phyloP scores from a whole-genome alignment of 2,888 invertebrate genomes.

The Andrena bicolor region DNA sequence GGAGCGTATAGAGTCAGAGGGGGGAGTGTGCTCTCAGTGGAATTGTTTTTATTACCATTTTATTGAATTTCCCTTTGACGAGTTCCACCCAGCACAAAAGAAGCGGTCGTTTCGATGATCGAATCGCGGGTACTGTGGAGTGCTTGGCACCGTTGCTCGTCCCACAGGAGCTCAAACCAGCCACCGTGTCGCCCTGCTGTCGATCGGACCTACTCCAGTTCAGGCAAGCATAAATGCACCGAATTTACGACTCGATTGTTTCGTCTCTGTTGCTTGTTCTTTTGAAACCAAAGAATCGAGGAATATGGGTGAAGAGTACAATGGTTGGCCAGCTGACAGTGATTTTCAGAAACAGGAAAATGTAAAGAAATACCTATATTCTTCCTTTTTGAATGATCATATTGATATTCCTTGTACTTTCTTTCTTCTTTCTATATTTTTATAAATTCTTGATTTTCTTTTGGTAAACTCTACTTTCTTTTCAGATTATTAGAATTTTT shows the following conservation, averaged over 20 bases:
- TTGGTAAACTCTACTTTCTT: too few relatives aligned
- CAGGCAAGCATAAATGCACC: not conserved
- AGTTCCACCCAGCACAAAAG: conserved; percentile 20
- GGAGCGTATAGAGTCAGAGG: not conserved
- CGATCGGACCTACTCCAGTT: not conserved
- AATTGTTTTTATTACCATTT: conserved; percentile 63
- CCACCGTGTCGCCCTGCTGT: conserved; percentile 39
- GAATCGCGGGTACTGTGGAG: conserved; percentile 32
- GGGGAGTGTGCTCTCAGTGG: not conserved
- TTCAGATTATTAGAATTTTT: too few relatives aligned
- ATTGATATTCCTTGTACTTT: too few relatives aligned
- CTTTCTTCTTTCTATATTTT: too few relatives aligned
- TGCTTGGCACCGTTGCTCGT: conserved; percentile 16
- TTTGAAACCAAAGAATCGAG: not conserved
- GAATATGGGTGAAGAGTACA: not conserved
- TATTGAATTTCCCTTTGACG: conserved; percentile 56
- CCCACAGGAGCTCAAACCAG: conserved; percentile 33
- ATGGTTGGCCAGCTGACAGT: too few relatives aligned
- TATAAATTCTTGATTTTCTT: too few relatives aligned
- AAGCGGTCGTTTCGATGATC: conserved; percentile 43
- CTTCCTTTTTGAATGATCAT: too few relatives aligned
- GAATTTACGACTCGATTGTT: conserved; percentile 2
- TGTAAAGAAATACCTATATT: too few relatives aligned
- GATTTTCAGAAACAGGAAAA: too few relatives aligned
- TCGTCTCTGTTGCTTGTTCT: not conserved